Base-by-base conservation (phyloP, 2,113 vertebrate genomes). In the Formicarius rufipectus region DNA sequence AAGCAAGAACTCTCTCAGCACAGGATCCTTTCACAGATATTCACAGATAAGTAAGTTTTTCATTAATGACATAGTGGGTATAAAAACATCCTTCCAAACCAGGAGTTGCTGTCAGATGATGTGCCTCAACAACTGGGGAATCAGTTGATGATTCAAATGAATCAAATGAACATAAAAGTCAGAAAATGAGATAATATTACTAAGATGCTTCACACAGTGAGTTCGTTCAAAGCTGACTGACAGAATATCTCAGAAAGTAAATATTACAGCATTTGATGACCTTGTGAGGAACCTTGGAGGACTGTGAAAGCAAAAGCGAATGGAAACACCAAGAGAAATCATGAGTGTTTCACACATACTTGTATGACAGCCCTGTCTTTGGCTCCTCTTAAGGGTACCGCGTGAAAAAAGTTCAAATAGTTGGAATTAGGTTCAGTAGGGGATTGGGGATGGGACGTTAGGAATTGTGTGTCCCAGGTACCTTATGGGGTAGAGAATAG, bases 81-180 rank as follows among this genome's bases (percentile, higher is more conserved):
- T 64, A 87, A 73, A 94, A 90, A 30, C 24, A 74, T 66, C 25
- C 33, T 96, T 52, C 55, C 42, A 67, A 77, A 80, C 3, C 64
- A 83, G 49, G 63, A 90, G 28, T 0, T 73, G 55, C 37, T 88
- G 30, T 82, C 74, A 88, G 67, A 45, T 23, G 33, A 45, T 64
- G 39, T 83, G 39, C 44, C 45, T 79, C 81, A 89, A 58, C 53
- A 89, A 84, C 18, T 56, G 30, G 30, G 89, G 67, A 87, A 87
- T 63, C 31, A n/a, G 30, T 83, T n/a, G n/a, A n/a, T n/a, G n/a
- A n/a, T n/a, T n/a, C n/a, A n/a, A n/a, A n/a, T n/a, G n/a, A n/a
- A n/a, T n/a, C n/a, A 91, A 77, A 89, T 50, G 20, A 87, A 85
- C 21, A 59, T 71, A 76, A 90, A 95, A 74, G 21, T 19, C n/a